Base-by-base conservation (phyloP, 1,140 invertebrate species). In the Ostrea denselamellosa region DNA sequence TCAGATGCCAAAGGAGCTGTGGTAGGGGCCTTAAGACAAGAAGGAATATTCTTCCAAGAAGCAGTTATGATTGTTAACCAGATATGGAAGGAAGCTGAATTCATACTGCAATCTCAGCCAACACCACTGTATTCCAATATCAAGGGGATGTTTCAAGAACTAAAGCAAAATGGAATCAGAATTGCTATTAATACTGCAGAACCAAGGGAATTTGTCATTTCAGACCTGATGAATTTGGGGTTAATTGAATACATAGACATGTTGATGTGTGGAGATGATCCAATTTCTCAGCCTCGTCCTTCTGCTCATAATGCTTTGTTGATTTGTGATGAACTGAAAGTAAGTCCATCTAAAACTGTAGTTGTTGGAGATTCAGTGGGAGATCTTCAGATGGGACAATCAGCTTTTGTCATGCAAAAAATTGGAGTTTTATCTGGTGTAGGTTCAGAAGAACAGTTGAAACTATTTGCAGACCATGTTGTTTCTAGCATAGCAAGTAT, bases 241-340 rank as follows among this genome's bases (percentile, higher is more conserved):
- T 88, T 95, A 0, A 90, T 93, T 25, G 90, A 93, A n/a, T 93
- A 93, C 87, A 88, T 93, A 2, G 95, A 96, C 90, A 93, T 95
- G 85, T 90, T 96, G 85, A 93, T 95, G 8, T 96, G 95, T 90
- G 95, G 95, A 7, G 95, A 96, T 90, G 95, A 96, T 86, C 91
- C 91, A 9, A 89, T 90, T n/a, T 89, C 89, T 22, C 68, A 91
- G 44, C 92, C 94, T 3, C 95, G 95, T 89, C 93, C 95, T 2
- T 91, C 93, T 19, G 54, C 28, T 9, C 90, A 92, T 85, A 92
- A 91, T 85, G 85, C 88, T 17, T 65, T 83, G 12, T 87, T 93
- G 4, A 95, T 96, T 58, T 95, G 95, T 87, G 90, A 93, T 14
- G 92, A 94, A 44, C 92, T 96, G 53, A 90, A 92, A 8, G 91